phyloP scores from a whole-genome alignment of 2,888 invertebrate genomes.

The Elegia similella region DNA sequence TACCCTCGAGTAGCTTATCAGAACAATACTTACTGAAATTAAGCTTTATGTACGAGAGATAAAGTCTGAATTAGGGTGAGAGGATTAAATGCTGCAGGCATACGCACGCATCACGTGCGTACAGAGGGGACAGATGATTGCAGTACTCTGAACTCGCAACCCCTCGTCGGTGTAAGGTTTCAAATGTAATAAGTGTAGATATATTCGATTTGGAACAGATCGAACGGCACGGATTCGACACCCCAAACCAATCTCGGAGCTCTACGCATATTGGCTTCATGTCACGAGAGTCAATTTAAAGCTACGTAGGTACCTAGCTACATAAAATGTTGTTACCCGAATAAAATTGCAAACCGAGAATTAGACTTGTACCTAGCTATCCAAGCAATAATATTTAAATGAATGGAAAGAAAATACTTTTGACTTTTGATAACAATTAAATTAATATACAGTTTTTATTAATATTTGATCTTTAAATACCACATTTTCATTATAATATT shows the following conservation, averaged over 20 bases:
- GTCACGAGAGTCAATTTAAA: constrained; percentile 19
- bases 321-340: neutral
- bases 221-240: constrained; percentile 14
- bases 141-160: constrained; percentile 61
- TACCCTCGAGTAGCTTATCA: constrained; percentile 51
- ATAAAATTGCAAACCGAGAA: neutral
- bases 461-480: too few relatives aligned
- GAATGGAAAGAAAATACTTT: too few relatives aligned
- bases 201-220: constrained; percentile 22
- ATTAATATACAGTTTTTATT: too few relatives aligned
- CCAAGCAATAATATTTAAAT: too few relatives aligned
- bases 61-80: constrained; percentile 25
- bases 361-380: neutral
- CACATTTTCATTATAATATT: too few relatives aligned
- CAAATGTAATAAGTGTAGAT: constrained; percentile 34
- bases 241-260: constrained; percentile 12
- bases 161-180: constrained; percentile 51
- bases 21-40: constrained; percentile 28
- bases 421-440: too few relatives aligned
- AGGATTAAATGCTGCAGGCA: constrained; percentile 49
- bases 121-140: constrained; percentile 66
- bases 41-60: constrained; percentile 28
- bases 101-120: constrained; percentile 63
- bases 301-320: neutral
- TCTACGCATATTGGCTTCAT: constrained; percentile 3